Evolutionary conservation across 2,888 invertebrate genomes (phyloP).

Genomic region (Octonoba sinensis): DNA sequence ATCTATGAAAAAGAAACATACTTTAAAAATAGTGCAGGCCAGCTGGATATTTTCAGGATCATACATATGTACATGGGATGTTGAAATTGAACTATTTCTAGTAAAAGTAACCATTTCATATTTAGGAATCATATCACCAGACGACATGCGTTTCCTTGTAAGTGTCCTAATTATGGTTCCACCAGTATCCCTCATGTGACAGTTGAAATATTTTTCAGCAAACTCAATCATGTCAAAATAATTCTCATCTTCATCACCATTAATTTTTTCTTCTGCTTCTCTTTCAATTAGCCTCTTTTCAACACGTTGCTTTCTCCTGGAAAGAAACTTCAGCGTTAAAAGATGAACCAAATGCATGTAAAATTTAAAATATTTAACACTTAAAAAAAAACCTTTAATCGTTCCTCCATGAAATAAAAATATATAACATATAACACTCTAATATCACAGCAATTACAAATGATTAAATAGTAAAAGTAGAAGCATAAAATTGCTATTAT

Average conservation of each 20-base stretch:
- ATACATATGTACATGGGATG: slow-evolving; percentile 93
- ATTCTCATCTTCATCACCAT: slow-evolving; percentile 75
- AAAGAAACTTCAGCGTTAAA: not conserved
- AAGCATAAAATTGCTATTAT: too few relatives aligned
- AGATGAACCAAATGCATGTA: not conserved
- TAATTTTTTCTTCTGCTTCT: slow-evolving; percentile 76
- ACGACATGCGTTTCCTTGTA: slow-evolving; percentile 67
- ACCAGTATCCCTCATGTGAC: slow-evolving; percentile 75
- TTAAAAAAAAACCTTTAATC: not conserved
- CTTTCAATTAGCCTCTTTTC: slow-evolving; percentile 88
- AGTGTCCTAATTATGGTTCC: slow-evolving; percentile 68
- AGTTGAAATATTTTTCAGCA: slow-evolving; percentile 93
- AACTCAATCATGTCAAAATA: slow-evolving; percentile 89
- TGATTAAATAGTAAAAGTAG: too few relatives aligned
- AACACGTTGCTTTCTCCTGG: slow-evolving; percentile 83
- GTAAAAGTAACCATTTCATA: slow-evolving; percentile 93
- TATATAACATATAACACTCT: too few relatives aligned
- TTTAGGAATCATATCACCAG: slow-evolving; percentile 78
- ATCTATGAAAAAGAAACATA: slow-evolving; percentile 73
- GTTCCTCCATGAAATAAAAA: too few relatives aligned
- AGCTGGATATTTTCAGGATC: slow-evolving; percentile 93
- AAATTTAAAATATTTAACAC: not conserved
- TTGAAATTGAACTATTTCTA: slow-evolving; percentile 88
- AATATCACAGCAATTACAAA: too few relatives aligned
- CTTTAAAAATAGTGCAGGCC: slow-evolving; percentile 90